Base-by-base conservation (phyloP, 2,888 invertebrate genomes). In the Dryobota labecula region DNA sequence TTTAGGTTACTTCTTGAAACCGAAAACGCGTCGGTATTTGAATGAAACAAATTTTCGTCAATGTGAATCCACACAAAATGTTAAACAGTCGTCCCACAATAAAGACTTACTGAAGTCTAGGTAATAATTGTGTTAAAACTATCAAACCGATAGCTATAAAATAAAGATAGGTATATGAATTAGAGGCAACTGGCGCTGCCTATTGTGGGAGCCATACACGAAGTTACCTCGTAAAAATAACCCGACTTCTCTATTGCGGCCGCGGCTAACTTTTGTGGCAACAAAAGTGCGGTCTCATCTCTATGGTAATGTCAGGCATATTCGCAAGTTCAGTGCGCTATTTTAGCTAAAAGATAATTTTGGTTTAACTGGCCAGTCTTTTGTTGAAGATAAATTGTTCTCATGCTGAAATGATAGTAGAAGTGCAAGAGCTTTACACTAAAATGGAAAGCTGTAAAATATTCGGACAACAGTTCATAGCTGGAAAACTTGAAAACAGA, bases 191-290 rank as follows among this genome's bases (percentile, higher is more conserved):
- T 43, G 66, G 65, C 54, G 56, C 70, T n/a, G n/a, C n/a, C n/a
- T 65, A 56, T 76, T 71, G 71, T 80, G 70, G 30, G 33, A 73
- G 58, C 65, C 66, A 73, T 64, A 76, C 68, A 45, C 61, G 58
- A 76, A 84, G 70, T 84, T 79, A 71, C 62, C 70, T 81, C 76
- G 74, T 83, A 76, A 84, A 83, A 84, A 83, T 83, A 83, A 81
- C 84, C 77, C 64, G 62, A 76, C 80, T 73, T 61, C 73, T 65
- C 74, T 72, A 82, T 69, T 77, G 70, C 67, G 58, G 65, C 33
- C 53, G 45, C 53, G 68, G 67, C 53, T 43, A 78, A 84, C 76
- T 84, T 84, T 84, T 78, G 76, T 75, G 64, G 66, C 63, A 65
- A 66, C 69, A 61, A 83, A 83, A 75, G 78, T 84, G 78, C 63